Evolutionary conservation across 1,140 invertebrate species (phyloP).

Genomic region (Eciton burchellii): DNA sequence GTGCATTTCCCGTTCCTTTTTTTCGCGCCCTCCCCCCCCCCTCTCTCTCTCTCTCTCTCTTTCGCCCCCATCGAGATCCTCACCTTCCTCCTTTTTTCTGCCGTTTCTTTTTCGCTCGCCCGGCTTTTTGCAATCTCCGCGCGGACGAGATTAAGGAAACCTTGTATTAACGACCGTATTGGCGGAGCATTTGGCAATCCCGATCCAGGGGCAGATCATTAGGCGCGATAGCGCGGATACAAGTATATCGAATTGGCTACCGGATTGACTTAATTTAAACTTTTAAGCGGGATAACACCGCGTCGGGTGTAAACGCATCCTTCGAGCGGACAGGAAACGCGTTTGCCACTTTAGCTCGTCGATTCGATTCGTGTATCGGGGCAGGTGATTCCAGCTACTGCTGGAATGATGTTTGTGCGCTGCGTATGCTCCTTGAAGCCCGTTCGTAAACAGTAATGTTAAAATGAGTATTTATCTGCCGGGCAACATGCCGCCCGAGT

Average conservation of each 20-base stretch:
- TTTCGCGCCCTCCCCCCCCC: constrained; percentile 18
- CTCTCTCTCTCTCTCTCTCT: constrained; percentile 15
- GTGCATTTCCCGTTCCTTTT: constrained; percentile 45
- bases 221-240: constrained; percentile 40
- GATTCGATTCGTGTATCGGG: not conserved
- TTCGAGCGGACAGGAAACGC: not conserved
- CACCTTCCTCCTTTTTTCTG: constrained; percentile 1
- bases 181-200: constrained; percentile 48
- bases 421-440: too few relatives aligned
- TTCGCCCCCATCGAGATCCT: not conserved
- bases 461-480: not conserved
- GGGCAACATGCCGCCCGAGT: not conserved
- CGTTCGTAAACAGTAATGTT: too few relatives aligned
- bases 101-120: constrained; percentile 32
- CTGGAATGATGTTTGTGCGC: not conserved
- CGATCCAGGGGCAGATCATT: constrained; percentile 42
- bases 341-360: not conserved
- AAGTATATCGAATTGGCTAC: constrained; percentile 61
- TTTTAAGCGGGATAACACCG: constrained; percentile 46
- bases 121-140: constrained; percentile 49
- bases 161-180: constrained; percentile 59
- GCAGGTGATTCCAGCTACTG: not conserved
- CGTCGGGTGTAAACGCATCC: constrained; percentile 18
- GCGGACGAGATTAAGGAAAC: constrained; percentile 55
- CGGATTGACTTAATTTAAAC: constrained; percentile 58